A percentile compares a stretch with the other conserved stretches of the same genome.
phyloP scores from a whole-genome alignment of 2,797 vertebrate genomes.

The Nasua narica region DNA sequence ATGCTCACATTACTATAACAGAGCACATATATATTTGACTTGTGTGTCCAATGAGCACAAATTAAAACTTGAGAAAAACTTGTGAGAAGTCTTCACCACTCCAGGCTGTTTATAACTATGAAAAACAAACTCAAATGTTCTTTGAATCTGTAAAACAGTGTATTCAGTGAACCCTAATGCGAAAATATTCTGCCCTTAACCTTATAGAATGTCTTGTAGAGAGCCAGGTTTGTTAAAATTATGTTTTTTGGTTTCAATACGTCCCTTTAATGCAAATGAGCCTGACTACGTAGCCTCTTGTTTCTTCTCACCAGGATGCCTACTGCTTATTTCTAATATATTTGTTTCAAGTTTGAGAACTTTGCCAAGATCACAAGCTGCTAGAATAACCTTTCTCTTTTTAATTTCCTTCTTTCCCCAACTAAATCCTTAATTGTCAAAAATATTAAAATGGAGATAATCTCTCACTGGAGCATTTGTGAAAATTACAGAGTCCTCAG shows the following conservation, averaged over 20 bases:
- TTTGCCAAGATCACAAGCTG: slow-evolving; percentile 46
- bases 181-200: not conserved
- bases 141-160: not conserved
- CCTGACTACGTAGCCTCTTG: not conserved
- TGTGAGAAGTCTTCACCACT: not conserved
- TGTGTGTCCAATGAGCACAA: not conserved
- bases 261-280: not conserved
- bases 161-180: not conserved
- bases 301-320: not conserved
- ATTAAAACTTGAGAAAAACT: not conserved
- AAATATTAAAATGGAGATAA: slow-evolving; percentile 45
- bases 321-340: not conserved
- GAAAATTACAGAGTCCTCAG: slow-evolving; percentile 43
- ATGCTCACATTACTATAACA: not conserved
- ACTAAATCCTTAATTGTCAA: slow-evolving; percentile 52
- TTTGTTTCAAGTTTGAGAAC: slow-evolving; percentile 51
- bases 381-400: slow-evolving; percentile 46
- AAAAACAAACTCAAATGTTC: not conserved
- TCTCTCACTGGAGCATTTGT: slow-evolving; percentile 55
- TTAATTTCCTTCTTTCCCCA: slow-evolving; percentile 55
- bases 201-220: not conserved
- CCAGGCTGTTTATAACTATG: not conserved
- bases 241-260: not conserved
- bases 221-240: not conserved
- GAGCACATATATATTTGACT: not conserved